Conservation (phyloP, 2,797 vertebrate genomes). For the Nannoperca obscura region DNA sequence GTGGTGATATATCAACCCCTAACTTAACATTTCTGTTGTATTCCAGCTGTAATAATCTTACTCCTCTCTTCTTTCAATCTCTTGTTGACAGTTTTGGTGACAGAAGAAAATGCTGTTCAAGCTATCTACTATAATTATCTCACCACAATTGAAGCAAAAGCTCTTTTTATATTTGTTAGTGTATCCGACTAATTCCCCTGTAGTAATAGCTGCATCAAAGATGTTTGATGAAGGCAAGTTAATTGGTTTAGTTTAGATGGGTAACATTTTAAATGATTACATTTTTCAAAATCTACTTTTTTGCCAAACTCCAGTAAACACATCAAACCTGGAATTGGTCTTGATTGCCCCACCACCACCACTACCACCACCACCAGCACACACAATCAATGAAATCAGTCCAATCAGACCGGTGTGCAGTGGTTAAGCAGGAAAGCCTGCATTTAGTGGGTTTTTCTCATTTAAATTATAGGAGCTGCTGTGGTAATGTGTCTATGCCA, state of each 20-base stretch:
- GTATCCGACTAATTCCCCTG: neutral
- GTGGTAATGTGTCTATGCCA: conserved; percentile 2
- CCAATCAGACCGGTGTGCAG: conserved; percentile 38
- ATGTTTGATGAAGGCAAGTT: conserved; percentile 3
- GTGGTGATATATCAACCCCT: neutral
- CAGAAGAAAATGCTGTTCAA: neutral
- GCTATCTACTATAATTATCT: neutral
- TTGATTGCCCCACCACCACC: conserved; percentile 24
- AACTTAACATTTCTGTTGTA: neutral
- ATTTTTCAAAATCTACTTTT: conserved; percentile 27
- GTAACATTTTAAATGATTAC: conserved; percentile 7
- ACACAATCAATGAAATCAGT: conserved; percentile 54
- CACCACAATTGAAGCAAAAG: neutral
- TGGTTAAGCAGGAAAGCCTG: conserved; percentile 20
- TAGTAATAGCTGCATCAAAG: neutral
- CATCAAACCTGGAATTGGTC: conserved; percentile 24
- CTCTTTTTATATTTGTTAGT: neutral
- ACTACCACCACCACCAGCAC: conserved; percentile 1
- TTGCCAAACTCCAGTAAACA: conserved; percentile 24
- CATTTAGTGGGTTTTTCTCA: conserved; percentile 38
- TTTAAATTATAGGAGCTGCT: conserved; percentile 38
- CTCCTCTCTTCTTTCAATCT: neutral
- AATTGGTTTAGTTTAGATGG: conserved; percentile 23
- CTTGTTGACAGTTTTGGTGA: neutral
- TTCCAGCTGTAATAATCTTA: neutral